phyloP scores from a whole-genome alignment of 1,140 invertebrate species.

The Heliconius congener region DNA sequence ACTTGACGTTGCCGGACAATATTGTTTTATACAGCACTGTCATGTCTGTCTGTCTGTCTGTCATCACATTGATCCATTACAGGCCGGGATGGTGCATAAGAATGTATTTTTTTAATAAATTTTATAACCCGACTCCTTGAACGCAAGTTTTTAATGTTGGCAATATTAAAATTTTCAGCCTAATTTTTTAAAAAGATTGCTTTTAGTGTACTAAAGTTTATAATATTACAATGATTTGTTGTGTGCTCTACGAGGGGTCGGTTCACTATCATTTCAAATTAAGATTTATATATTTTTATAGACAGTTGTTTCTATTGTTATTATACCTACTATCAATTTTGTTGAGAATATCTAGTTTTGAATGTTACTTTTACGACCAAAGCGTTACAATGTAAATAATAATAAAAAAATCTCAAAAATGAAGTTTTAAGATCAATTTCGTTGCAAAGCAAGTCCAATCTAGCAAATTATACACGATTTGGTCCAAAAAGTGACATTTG shows the following conservation, averaged over 20 bases:
- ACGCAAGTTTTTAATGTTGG: conserved; percentile 17
- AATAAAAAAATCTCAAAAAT: too few relatives aligned
- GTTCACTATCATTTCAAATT: conserved; percentile 70
- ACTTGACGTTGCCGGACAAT: conserved; percentile 70
- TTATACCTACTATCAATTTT: conserved; percentile 54
- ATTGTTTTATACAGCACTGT: conserved; percentile 70
- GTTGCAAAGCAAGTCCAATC: neutral
- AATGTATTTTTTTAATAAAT: conserved; percentile 71
- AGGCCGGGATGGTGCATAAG: conserved; percentile 64
- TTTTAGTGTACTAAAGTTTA: conserved; percentile 1
- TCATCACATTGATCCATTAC: conserved; percentile 39
- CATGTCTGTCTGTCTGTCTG: conserved; percentile 31
- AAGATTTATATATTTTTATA: conserved; percentile 80
- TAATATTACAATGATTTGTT: neutral
- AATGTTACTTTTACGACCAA: conserved; percentile 5
- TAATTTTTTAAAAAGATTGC: conserved; percentile 23
- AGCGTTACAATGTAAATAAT: neutral
- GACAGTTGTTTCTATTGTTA: conserved; percentile 65
- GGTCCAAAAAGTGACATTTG: conserved; percentile 28
- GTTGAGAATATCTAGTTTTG: conserved; percentile 43
- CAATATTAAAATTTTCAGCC: conserved; percentile 19
- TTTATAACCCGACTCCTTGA: conserved; percentile 55
- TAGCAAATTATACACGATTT: neutral
- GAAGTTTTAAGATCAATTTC: too few relatives aligned
- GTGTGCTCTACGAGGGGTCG: conserved; percentile 44